Base-by-base conservation (phyloP, 2,113 vertebrate species). In the Planiliza haematocheilus region DNA sequence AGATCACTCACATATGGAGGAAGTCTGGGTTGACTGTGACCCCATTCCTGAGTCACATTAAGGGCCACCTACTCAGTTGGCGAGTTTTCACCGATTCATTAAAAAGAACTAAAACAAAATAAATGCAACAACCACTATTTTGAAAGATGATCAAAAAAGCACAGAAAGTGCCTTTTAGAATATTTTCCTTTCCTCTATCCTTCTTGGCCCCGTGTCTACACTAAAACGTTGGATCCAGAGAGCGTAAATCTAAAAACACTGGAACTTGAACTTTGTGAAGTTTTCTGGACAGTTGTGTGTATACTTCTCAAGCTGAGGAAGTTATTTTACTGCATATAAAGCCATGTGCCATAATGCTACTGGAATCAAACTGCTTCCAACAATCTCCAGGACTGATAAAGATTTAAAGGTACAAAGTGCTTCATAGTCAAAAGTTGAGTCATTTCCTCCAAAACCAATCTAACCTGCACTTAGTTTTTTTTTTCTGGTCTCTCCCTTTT, bases 391-490 rank as follows among this genome's bases (percentile, higher is more conserved):
- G 7, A 4, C 10, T 30, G 8, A 9, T 12, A 56, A 51, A 51
- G 38, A 24, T n/a, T 12, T 36, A 7, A 16, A 11, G 21, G n/a
- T 24, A 42, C 56, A 45, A 73, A 56, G 37, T 11, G 59, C 7
- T 10, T 49, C 37, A 34, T 21, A 8, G 34, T 53, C 14, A 36
- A 20, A 43, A 24, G n/a, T 17, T 18, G 38, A 69, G 57, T 60
- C 24, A 42, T n/a, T 76, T 75, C 41, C 53, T 65, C 43, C 65
- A 7, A 65, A 50, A 70, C 9, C 8, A 51, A 38, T 45, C 24
- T 48, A 72, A 37, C 34, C 67, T 50, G 17, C 2, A 36, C 24
- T 46, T 58, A 70, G 46, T 59, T 70, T 58, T 21, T 16, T 12
- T n/a, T 38, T 37, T 61, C 21, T 39, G 41, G 10, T 41, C 42